Conservation (phyloP, 1,140 invertebrate species). For the Cydia strobilella region DNA sequence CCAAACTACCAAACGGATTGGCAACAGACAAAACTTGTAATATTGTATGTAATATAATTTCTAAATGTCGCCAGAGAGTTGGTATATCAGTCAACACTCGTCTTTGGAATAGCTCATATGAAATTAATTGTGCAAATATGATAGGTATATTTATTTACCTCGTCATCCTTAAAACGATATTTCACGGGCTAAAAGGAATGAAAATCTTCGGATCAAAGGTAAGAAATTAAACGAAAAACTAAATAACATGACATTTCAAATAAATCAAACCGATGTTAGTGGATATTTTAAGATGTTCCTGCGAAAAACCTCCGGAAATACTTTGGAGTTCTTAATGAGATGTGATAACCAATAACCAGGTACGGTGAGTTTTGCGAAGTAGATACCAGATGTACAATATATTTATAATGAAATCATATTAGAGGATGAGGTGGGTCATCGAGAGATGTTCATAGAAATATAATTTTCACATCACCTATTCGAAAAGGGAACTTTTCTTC, state of each 20-base stretch:
- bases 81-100: no score
- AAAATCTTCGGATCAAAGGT: background rate
- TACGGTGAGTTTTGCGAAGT: background rate
- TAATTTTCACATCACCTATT: no score
- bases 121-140: background rate
- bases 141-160: background rate
- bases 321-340: constrained; percentile 1
- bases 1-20: constrained; percentile 25
- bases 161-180: background rate
- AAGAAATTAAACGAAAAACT: constrained; percentile 5
- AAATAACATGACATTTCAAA: constrained; percentile 12
- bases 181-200: background rate
- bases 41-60: constrained; percentile 6
- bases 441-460: no score
- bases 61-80: background rate
- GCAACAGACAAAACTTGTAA: constrained; percentile 24
- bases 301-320: constrained; percentile 10
- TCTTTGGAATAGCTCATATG: background rate
- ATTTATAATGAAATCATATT: no score
- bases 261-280: constrained; percentile 17
- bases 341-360: background rate
- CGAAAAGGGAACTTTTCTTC: no score
- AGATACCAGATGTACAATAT: background rate
- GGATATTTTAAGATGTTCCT: constrained; percentile 1
- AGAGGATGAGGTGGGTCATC: no score